Conservation (phyloP, 2,888 invertebrate species). For the Andrena chrysosceles region DNA sequence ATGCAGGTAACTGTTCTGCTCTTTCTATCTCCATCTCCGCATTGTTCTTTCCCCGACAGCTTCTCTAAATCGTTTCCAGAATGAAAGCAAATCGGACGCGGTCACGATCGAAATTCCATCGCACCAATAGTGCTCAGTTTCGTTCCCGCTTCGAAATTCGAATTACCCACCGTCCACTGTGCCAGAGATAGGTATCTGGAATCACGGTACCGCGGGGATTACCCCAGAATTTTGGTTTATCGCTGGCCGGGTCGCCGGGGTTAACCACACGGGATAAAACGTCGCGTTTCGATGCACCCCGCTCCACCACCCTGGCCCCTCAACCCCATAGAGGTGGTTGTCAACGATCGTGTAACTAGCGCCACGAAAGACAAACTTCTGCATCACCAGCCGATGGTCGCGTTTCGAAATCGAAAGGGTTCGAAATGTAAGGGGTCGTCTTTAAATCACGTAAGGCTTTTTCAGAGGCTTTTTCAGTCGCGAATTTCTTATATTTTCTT, state of each 20-base stretch:
- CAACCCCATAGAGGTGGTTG: constrained; percentile 9
- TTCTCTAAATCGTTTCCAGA: background rate
- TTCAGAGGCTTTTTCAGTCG: no score
- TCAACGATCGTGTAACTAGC: constrained; percentile 22
- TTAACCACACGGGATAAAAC: constrained; percentile 67
- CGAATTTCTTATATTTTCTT: background rate
- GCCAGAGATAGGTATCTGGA: constrained; percentile 60
- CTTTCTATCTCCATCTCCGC: background rate
- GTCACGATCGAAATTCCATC: constrained; percentile 15
- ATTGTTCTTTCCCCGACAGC: background rate
- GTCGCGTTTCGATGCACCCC: constrained; percentile 45
- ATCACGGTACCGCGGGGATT: constrained; percentile 62
- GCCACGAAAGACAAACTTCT: constrained; percentile 43
- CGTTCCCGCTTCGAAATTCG: constrained; percentile 58
- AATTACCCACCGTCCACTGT: constrained; percentile 46
- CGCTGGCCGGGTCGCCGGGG: constrained; percentile 57
- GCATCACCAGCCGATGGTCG: background rate
- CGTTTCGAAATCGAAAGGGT: background rate
- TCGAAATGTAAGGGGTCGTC: background rate
- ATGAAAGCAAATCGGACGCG: background rate
- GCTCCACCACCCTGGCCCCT: background rate
- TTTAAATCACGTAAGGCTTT: no score
- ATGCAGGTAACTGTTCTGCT: background rate
- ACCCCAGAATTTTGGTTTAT: constrained; percentile 68
- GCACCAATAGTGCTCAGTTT: background rate